A percentile compares a stretch with the other conserved stretches of the same genome.
phyloP scores from a whole-genome alignment of 2,888 invertebrate species.

The Apoda limacodes region DNA sequence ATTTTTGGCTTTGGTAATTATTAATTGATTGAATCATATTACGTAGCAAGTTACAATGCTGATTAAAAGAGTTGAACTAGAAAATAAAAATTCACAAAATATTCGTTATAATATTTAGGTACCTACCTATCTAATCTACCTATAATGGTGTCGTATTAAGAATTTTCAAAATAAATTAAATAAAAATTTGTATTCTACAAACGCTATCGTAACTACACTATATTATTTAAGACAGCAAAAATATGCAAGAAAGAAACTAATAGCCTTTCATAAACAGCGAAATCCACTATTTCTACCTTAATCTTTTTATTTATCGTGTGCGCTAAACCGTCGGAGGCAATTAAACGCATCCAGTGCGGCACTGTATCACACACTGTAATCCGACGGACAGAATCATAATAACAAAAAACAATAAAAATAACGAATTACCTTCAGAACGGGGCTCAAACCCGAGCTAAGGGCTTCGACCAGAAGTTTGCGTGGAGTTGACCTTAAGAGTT shows the following conservation, averaged over 20 bases:
- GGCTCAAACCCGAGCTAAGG: slow-evolving; percentile 47
- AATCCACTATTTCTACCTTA: slow-evolving; percentile 50
- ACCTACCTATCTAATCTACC: too few relatives aligned
- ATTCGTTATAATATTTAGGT: too few relatives aligned
- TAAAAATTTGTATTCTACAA: too few relatives aligned
- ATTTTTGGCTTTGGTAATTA: too few relatives aligned
- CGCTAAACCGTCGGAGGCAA: slow-evolving; percentile 55
- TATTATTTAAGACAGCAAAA: not conserved
- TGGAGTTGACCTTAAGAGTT: too few relatives aligned
- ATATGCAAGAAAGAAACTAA: slow-evolving; percentile 1
- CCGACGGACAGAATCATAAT: slow-evolving; percentile 66
- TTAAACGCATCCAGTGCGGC: slow-evolving; percentile 62
- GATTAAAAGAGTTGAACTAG: too few relatives aligned
- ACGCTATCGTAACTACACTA: too few relatives aligned
- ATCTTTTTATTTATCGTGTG: slow-evolving; percentile 61
- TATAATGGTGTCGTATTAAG: too few relatives aligned
- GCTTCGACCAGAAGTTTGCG: slow-evolving; percentile 25
- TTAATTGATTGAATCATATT: too few relatives aligned
- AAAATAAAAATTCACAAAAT: too few relatives aligned
- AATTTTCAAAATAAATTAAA: too few relatives aligned
- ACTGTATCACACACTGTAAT: slow-evolving; percentile 60
- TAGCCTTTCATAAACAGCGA: slow-evolving; percentile 27
- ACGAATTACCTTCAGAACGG: slow-evolving; percentile 64
- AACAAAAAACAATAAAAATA: slow-evolving; percentile 71
- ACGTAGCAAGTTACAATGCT: too few relatives aligned